Percentiles rank a stretch among this genome's conserved stretches.
Conservation (phyloP, 2,113 vertebrate genomes). For the Scomber colias region DNA sequence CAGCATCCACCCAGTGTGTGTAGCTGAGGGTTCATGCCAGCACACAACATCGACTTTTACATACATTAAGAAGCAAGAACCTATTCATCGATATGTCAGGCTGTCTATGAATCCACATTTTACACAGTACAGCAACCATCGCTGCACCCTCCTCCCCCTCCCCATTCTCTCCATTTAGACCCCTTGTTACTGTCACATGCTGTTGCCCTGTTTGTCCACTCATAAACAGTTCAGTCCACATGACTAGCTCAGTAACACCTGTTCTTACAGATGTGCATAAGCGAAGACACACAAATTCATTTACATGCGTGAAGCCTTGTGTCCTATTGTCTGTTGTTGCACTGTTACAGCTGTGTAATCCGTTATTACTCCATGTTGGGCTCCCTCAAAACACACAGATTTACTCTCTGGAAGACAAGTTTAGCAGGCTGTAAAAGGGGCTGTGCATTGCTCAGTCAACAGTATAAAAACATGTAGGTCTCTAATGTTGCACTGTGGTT, state of each 20-base stretch:
- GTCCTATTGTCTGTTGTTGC: conserved; percentile 61
- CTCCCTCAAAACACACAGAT: conserved; percentile 43
- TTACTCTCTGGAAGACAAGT: conserved; percentile 46
- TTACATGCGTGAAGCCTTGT: conserved; percentile 48
- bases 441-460: neutral
- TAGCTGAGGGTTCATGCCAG: neutral
- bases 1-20: conserved; percentile 44
- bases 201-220: conserved; percentile 47
- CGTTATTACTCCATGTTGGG: conserved; percentile 26
- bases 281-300: conserved; percentile 21
- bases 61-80: neutral
- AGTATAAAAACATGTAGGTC: conserved; percentile 12
- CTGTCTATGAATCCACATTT: neutral
- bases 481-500: conserved; percentile 17
- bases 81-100: neutral
- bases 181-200: conserved; percentile 48
- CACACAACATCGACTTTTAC: neutral
- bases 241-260: conserved; percentile 35
- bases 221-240: conserved; percentile 31
- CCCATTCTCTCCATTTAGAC: neutral
- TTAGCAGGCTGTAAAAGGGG: conserved; percentile 32
- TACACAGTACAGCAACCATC: conserved; percentile 5
- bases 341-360: conserved; percentile 37
- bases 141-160: neutral
- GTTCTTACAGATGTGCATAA: conserved; percentile 17